Percentiles rank a stretch among this genome's conserved stretches.
Evolutionary conservation across 2,888 invertebrate genomes (phyloP).

Genomic region (Brachycybe producta): DNA sequence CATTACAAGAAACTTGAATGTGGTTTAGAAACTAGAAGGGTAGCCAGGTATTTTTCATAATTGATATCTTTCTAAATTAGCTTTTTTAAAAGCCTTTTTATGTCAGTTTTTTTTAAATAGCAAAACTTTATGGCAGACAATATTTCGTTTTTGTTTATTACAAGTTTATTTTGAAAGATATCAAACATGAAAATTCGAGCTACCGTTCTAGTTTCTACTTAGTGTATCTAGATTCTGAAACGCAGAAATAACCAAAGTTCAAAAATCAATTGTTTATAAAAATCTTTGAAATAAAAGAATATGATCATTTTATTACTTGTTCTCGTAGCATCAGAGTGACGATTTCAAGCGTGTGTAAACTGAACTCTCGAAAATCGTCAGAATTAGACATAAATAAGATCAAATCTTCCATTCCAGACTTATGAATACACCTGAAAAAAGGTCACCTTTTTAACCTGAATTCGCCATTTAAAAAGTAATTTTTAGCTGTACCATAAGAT

Average conservation of each 20-base stretch:
- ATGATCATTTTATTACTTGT: conserved; percentile 41
- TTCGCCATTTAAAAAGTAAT: background rate
- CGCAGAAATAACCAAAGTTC: background rate
- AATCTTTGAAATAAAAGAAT: background rate
- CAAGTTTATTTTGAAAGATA: too few relatives aligned
- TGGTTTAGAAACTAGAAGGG: too few relatives aligned
- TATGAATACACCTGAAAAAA: conserved; percentile 60
- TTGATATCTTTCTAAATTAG: too few relatives aligned
- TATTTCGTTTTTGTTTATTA: too few relatives aligned
- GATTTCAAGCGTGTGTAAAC: conserved; percentile 78
- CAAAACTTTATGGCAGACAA: too few relatives aligned
- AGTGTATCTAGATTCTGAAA: too few relatives aligned
- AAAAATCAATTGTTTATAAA: background rate
- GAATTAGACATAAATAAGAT: conserved; percentile 73
- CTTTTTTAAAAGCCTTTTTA: too few relatives aligned
- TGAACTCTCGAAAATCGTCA: conserved; percentile 70
- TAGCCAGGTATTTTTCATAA: too few relatives aligned
- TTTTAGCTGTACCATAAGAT: conserved; percentile 41
- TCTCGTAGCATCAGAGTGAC: conserved; percentile 77
- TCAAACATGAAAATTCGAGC: too few relatives aligned
- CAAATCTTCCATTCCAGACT: conserved; percentile 75
- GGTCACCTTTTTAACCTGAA: background rate
- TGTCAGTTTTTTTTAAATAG: too few relatives aligned
- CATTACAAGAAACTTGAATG: too few relatives aligned
- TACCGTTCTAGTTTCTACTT: too few relatives aligned